Evolutionary conservation across 2,888 invertebrate species (phyloP).

Genomic region (Resseliella maxima): DNA sequence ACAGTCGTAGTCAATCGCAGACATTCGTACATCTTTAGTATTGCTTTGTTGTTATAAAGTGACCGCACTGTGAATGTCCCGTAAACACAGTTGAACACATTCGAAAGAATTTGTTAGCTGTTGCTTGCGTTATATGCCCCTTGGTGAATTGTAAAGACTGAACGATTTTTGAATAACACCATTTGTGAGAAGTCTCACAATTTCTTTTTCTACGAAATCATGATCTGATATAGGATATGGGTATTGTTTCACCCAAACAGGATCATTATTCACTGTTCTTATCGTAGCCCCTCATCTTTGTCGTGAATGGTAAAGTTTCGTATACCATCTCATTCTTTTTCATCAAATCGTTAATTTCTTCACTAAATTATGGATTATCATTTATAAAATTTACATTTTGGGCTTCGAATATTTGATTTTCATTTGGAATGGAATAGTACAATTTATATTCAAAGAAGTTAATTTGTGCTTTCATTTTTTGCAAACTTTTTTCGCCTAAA

Average conservation of each 20-base stretch:
- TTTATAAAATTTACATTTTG: neutral
- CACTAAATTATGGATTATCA: neutral
- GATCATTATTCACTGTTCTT: neutral
- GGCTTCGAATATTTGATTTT: too few relatives aligned
- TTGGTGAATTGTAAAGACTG: too few relatives aligned
- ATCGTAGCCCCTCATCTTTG: neutral
- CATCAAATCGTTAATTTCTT: neutral
- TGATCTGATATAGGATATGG: too few relatives aligned
- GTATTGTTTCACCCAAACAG: neutral
- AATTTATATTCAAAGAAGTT: too few relatives aligned
- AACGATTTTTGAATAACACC: constrained; percentile 59
- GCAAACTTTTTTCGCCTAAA: neutral
- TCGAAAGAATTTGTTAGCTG: too few relatives aligned
- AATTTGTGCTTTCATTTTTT: neutral
- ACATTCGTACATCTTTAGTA: too few relatives aligned
- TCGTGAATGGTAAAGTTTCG: neutral
- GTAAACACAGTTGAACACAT: too few relatives aligned
- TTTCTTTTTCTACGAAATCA: too few relatives aligned
- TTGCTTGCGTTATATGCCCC: too few relatives aligned
- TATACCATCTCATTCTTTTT: neutral
- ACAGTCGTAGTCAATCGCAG: too few relatives aligned
- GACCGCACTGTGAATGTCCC: too few relatives aligned
- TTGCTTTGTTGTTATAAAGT: too few relatives aligned
- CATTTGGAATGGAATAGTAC: neutral
- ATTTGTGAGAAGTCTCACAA: neutral